Evolutionary conservation across 2,797 vertebrate genomes (phyloP), one percentile per base, ranked within the genome.

Genomic region (Sebastes kiyomatsui): DNA sequence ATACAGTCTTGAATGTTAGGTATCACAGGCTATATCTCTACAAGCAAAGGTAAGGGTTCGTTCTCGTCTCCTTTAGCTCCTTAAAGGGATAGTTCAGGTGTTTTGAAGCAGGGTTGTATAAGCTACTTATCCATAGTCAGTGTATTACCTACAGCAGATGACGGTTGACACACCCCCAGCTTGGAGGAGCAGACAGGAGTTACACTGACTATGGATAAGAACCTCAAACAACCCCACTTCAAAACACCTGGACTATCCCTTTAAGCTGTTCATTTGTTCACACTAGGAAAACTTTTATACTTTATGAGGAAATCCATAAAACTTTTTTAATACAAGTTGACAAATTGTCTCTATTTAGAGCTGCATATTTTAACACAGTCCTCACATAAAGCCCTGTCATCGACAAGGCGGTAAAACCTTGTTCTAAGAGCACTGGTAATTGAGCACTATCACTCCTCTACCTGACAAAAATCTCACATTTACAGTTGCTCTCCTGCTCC

Each of bases 351-450:
- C 20, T 32, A 11, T 20, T 33, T 14, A 18, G 33, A 72, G 62
- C 67, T 74, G 64, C 18, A 62, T 78, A 74, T 55, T 72, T 81
- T 61, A 82, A 56, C 59, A 60, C 46, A n/a, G 32, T 71, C 35
- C 11, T 72, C 59, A 28, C 10, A 33, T 46, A 14, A 35, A 67
- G 11, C 38, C 42, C 75, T 0, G n/a, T 69, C 67, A 11, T 66
- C 66, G 20, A 10, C 18, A 46, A 69, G 42, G 73, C 77, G 72
- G 33, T 67, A 27, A 65, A 66, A 38, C 28, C 7, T 42, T 61
- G 14, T 55, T 61, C 58, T 22, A 4, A 72, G 38, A 64, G 56
- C 59, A 60, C 33, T 62, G 14, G 13, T 35, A n/a, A 72, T 23
- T 49, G 25, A 79, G 69, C 68, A 3, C 42, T 11, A 10, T 60